Conservation (phyloP, 2,113 vertebrate genomes). For the Bagarius yarrelli region DNA sequence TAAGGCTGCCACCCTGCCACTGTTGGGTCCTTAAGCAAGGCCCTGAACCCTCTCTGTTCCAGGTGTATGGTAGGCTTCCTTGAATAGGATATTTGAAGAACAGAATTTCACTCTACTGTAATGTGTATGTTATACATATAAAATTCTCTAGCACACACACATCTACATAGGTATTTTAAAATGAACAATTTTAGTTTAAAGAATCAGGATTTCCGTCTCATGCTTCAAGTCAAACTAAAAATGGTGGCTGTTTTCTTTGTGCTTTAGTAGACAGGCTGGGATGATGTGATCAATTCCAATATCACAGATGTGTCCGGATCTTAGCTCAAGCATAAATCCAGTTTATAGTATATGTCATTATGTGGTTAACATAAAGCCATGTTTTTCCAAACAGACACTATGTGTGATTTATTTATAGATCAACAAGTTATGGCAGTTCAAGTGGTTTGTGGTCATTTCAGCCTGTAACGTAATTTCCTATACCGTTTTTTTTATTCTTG, state of each 20-base stretch:
- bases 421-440: background rate
- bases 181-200: background rate
- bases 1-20: no score
- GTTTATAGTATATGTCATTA: constrained; percentile 1
- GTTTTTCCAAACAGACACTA: background rate
- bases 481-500: background rate
- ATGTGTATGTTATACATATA: no score
- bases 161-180: no score
- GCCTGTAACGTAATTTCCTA: background rate
- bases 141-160: no score
- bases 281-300: constrained; percentile 67
- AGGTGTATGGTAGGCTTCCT: no score
- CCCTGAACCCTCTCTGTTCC: no score
- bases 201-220: background rate
- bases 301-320: constrained; percentile 56
- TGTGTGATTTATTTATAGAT: constrained; percentile 21
- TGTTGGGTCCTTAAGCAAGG: no score
- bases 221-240: constrained; percentile 57
- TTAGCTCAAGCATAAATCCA: constrained; percentile 35
- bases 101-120: no score
- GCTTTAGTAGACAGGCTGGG: constrained; percentile 49
- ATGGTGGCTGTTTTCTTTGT: constrained; percentile 50
- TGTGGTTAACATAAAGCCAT: constrained; percentile 15
- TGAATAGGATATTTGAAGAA: no score
- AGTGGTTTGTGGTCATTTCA: constrained; percentile 3